Conservation (phyloP, 2,113 vertebrate species). For the Vicugna pacos region DNA sequence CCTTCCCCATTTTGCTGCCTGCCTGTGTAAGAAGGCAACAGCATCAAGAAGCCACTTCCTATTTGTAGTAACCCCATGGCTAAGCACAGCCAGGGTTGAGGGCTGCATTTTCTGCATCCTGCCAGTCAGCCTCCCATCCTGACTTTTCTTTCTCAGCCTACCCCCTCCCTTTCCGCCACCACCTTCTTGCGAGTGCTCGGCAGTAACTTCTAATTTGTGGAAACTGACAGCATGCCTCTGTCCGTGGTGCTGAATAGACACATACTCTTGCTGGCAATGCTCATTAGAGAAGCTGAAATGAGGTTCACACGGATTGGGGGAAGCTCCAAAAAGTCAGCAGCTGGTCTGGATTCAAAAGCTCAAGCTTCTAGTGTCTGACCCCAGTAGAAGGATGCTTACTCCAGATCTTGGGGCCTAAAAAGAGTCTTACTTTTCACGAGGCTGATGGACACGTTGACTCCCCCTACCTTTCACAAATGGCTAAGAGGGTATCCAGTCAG, state of each 20-base stretch:
- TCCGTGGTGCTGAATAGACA: slow-evolving; percentile 73
- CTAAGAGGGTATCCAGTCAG: neutral
- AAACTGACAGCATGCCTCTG: slow-evolving; percentile 24
- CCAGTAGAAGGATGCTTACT: neutral
- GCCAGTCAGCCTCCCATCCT: neutral
- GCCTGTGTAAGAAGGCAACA: neutral
- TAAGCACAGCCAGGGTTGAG: neutral
- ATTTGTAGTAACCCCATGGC: neutral
- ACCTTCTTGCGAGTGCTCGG: neutral
- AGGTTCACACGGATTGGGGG: neutral
- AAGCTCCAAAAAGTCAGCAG: neutral
- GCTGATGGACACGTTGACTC: neutral
- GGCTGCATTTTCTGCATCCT: neutral
- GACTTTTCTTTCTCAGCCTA: neutral
- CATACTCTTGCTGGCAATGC: neutral
- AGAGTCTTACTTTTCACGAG: neutral
- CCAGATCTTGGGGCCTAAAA: neutral
- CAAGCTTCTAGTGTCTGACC: neutral
- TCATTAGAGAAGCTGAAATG: slow-evolving; percentile 32
- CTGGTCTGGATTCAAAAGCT: neutral
- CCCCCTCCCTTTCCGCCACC: neutral
- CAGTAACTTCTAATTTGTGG: slow-evolving; percentile 53
- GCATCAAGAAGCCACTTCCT: neutral
- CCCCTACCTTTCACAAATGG: neutral
- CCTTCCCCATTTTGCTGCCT: neutral